These are phyloP conservation scores for Drosophila picticornis DNA, from an alignment of 2,888 invertebrate genomes.

Conservation along the genomic window DNA sequence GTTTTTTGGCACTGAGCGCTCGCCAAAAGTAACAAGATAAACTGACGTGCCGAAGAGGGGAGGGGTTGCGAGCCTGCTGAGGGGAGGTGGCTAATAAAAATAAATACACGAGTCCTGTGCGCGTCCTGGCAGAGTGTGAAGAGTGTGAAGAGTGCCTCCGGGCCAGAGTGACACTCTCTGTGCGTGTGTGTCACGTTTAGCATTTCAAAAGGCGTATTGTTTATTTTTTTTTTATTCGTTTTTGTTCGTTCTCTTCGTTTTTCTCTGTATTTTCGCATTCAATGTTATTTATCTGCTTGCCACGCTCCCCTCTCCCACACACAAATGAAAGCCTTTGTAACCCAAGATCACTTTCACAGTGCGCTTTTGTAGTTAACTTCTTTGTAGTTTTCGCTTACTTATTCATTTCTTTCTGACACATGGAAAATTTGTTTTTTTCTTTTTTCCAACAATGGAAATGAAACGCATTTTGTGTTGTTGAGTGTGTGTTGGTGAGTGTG, in stretches of 20 bases:
- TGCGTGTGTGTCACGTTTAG: slow-evolving; percentile 65
- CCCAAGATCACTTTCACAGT: slow-evolving; percentile 67
- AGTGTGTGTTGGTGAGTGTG: slow-evolving; percentile 34
- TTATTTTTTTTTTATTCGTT: slow-evolving; percentile 42
- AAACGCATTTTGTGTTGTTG: slow-evolving; percentile 45
- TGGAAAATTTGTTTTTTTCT: slow-evolving; percentile 31
- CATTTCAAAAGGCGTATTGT: slow-evolving; percentile 80
- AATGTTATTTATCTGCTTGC: slow-evolving; percentile 74
- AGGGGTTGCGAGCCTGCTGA: neutral
- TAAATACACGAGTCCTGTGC: slow-evolving; percentile 68
- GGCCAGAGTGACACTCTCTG: slow-evolving; percentile 28
- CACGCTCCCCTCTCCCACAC: slow-evolving; percentile 10
- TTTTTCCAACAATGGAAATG: slow-evolving; percentile 49
- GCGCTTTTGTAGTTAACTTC: slow-evolving; percentile 73
- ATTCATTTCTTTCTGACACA: slow-evolving; percentile 55
- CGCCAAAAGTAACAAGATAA: slow-evolving; percentile 66
- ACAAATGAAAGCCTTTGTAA: slow-evolving; percentile 60
- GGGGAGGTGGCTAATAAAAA: slow-evolving; percentile 67
- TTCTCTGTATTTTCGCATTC: slow-evolving; percentile 61
- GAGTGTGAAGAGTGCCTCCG: slow-evolving; percentile 60
- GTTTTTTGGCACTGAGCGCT: slow-evolving; percentile 52
- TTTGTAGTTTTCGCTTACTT: slow-evolving; percentile 73
- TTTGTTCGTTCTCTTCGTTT: slow-evolving; percentile 29
- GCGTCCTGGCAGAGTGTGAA: slow-evolving; percentile 65
- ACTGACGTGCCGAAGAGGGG: slow-evolving; percentile 4